Evolutionary conservation across 1,140 invertebrate genomes (phyloP).

Genomic region (Xylocopa sonorina): DNA sequence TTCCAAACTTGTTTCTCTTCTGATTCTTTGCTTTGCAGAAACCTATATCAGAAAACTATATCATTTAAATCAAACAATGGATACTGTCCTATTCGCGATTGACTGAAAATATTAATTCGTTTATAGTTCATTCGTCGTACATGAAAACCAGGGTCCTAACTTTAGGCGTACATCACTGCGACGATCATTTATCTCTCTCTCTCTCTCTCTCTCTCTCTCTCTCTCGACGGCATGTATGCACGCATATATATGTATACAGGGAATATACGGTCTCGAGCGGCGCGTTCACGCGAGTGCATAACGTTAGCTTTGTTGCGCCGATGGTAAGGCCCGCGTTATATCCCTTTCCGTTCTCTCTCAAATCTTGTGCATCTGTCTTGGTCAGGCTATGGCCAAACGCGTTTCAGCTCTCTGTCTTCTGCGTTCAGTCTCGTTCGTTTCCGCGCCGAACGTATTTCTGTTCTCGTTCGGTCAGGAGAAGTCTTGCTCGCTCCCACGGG

Average conservation of each 20-base stretch:
- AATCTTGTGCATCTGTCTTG: constrained; percentile 63
- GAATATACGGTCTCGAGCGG: constrained; percentile 32
- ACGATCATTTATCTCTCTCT: constrained; percentile 48
- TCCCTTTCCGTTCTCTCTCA: constrained; percentile 28
- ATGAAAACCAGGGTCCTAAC: constrained; percentile 36
- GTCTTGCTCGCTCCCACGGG: constrained; percentile 48
- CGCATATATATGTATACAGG: constrained; percentile 16
- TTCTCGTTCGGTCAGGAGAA: constrained; percentile 22
- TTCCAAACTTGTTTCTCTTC: too few species aligned
- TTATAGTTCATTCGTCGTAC: constrained; percentile 1
- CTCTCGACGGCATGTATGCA: constrained; percentile 40
- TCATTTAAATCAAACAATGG: neutral
- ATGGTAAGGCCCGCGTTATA: constrained; percentile 3
- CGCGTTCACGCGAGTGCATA: constrained; percentile 51
- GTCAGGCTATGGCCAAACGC: constrained; percentile 32
- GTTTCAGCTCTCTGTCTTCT: constrained; percentile 16
- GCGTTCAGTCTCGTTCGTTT: constrained; percentile 54
- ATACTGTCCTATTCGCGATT: neutral
- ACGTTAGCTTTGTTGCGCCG: constrained; percentile 41
- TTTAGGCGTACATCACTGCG: constrained; percentile 68
- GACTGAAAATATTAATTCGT: constrained; percentile 32
- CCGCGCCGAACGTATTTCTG: constrained; percentile 39
- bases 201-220: constrained; percentile 40
- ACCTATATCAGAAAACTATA: too few species aligned
- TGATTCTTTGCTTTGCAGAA: too few species aligned